Base-by-base conservation (phyloP, 2,113 vertebrate species). In the Saimiri boliviensis region DNA sequence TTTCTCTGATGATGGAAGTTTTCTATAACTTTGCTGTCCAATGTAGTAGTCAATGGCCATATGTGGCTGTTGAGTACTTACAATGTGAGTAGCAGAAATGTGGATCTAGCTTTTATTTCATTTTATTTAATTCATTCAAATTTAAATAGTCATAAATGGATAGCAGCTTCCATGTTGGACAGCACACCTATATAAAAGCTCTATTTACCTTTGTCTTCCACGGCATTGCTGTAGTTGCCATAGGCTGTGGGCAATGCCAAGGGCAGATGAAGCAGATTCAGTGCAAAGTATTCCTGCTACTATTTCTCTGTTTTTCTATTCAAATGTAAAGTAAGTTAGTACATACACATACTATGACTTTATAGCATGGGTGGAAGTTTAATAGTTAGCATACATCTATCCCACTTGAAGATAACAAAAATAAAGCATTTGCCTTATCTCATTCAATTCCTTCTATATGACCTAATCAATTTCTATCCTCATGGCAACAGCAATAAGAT, bases 41-140 rank as follows among this genome's bases (percentile, higher is more conserved):
- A 11, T 12, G 30, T 30, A 30, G 27, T 23, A 77, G 40, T 40
- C 47, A 9, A 8, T 17, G 47, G 86, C 35, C 49, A 76, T 30
- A 35, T 47, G 5, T 23, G n/a, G 19, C 27, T 63, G 25, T 21
- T 54, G 37, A 58, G 6, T 35, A 58, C 27, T 84, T 56, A n/a
- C 56, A 83, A 60, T 71, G 11, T 23, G n/a, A 80, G 13, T 16
- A 76, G 27, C 1, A 40, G 30, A n/a, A 89, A 5, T 19, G 20
- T 54, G 17, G 14, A 21, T 81, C 2, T 68, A 13, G 16, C 35
- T 47, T 47, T 23, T 71, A 74, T 76, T 49, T 27, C 3, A 27
- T 79, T 88, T 85, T 58, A n/a, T 40, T 86, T 87, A 45, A 60
- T 77, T 95, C 60, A 71, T 91, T 70, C 35, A n/a, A 74, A 82